These are phyloP conservation scores for Zapus hudsonius DNA, from an alignment of 2,113 vertebrate genomes.

Conservation along the genomic window DNA sequence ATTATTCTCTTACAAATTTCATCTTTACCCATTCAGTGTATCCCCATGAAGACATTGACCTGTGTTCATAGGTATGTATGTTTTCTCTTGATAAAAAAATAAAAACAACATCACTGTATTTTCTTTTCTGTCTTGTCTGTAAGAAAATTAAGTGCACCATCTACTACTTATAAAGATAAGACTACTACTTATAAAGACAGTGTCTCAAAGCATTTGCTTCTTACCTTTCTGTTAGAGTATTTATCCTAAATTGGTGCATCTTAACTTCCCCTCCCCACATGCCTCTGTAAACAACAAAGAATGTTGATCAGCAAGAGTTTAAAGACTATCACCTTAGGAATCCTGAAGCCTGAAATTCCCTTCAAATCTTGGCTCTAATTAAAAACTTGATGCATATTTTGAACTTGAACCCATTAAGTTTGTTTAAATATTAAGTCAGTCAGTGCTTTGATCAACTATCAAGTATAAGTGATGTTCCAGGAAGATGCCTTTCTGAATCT, in stretches of 20 bases:
- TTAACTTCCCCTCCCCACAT: background rate
- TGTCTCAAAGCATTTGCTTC: background rate
- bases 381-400: background rate
- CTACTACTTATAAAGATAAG: background rate
- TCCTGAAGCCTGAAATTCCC: background rate
- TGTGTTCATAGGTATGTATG: background rate
- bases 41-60: background rate
- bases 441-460: background rate
- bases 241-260: background rate
- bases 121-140: conserved; percentile 19
- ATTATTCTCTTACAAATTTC: background rate
- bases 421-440: background rate
- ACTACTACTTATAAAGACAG: background rate
- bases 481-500: background rate
- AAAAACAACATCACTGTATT: background rate
- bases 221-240: background rate
- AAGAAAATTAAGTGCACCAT: background rate
- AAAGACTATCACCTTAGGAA: background rate
- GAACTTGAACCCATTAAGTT: background rate
- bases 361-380: background rate
- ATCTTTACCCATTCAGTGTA: background rate
- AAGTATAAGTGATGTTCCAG: background rate
- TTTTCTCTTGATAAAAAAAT: background rate
- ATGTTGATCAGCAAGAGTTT: background rate
- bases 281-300: background rate